Base-by-base conservation (phyloP, 2,888 invertebrate genomes). In the Schrankia costaestrigalis region DNA sequence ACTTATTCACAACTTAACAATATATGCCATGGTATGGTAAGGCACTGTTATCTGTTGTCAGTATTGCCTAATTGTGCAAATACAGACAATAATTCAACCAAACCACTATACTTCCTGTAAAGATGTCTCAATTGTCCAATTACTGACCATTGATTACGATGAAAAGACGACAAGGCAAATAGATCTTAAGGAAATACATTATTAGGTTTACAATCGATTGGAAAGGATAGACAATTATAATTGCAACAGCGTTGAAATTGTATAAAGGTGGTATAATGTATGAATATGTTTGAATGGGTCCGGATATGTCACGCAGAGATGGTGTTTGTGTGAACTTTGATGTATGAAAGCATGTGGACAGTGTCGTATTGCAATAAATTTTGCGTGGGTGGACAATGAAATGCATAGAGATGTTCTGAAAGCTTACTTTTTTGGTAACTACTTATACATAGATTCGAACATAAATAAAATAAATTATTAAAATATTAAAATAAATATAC, bases 281-380 rank as follows among this genome's bases (percentile, higher is more conserved):
- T 54, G 56, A 41, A 50, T 59, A 53, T 55, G 63, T 62, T 53
- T 62, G 59, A 58, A 68, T 69, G 57, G 63, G 61, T 56, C 78
- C 84, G 86, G 86, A 86, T 85, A 72, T 68, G 59, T 66, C 75
- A 63, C 71, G 78, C 64, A 42, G 69, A 49, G 78, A 65, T 49
- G 59, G 71, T 77, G 79, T 76, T 72, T 64, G 63, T 75, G 63
- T 66, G 67, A 64, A 32, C 29, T 58, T 60, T 67, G 63, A 73
- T 71, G 58, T 66, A 72, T 77, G 71, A 79, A 78, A 75, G 65
- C 65, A 77, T 73, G 78, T 78, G 71, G 80, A 86, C 78, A 81
- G 81, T 72, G 77, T 82, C 75, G 62, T 61, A 78, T 84, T 80
- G 74, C 82, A 77, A 86, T 84, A 84, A 84, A 84, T 84, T 70